Conservation (phyloP, 2,797 vertebrate genomes). For the Rhabdophis nuchalis region DNA sequence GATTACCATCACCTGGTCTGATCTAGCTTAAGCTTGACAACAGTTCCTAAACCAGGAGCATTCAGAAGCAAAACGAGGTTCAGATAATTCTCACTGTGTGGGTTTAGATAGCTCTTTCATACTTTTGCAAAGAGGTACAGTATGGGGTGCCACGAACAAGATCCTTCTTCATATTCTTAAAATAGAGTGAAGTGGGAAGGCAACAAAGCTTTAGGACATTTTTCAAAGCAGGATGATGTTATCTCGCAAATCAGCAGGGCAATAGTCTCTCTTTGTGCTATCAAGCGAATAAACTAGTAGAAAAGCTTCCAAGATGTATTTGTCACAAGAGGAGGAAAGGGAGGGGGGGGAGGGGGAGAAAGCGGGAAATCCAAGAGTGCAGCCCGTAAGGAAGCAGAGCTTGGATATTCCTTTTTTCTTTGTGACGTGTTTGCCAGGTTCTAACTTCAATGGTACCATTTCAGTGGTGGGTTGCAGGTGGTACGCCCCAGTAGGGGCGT, state of each 20-base stretch:
- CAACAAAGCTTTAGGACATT: not conserved
- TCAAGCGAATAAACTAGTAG: not conserved
- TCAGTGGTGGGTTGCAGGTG: too few relatives aligned
- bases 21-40: not conserved
- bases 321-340: not conserved
- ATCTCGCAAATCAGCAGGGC: not conserved
- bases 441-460: not conserved
- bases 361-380: not conserved
- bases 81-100: not conserved
- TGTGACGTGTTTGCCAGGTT: too few relatives aligned
- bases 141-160: not conserved
- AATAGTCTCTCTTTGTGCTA: not conserved
- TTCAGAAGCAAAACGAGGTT: not conserved
- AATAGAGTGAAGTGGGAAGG: not conserved
- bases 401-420: not conserved
- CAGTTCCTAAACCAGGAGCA: not conserved
- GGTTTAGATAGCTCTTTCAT: not conserved
- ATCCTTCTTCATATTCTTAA: not conserved
- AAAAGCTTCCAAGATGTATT: not conserved
- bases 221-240: not conserved
- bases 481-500: too few relatives aligned
- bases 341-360: not conserved
- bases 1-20: not conserved
- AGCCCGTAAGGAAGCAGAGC: not conserved
- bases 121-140: not conserved